Evolutionary conservation across 2,113 vertebrate genomes (phyloP), one percentile per base, ranked within the genome.

Genomic region (Notarius quadriscutis): DNA sequence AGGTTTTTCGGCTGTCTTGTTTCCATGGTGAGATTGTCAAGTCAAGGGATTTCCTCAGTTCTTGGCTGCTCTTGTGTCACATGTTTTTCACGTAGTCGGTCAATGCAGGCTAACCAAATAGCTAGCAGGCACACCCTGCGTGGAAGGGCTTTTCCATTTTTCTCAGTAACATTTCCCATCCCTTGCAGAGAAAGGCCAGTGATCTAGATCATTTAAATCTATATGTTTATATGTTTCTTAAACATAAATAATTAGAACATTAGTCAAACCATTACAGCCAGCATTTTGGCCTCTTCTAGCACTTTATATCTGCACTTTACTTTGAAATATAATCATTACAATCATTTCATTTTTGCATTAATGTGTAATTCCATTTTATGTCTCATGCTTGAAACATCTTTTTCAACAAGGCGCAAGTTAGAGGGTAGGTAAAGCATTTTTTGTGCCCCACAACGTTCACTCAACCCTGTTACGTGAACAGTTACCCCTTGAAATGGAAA

Each of bases 81-180:
- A 53, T 48, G 60, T 84, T 84, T 83, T 87, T 71, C 48, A 20
- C 34, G 60, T 34, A 27, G 34, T n/a, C 71, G 2, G 57, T 81
- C 83, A 50, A 53, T 15, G 34, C 18, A 65, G 58, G 72, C 81
- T 82, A 86, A 77, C 78, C 79, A 83, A 87, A 82, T 83, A 82
- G 58, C 69, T 30, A 81, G 27, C 48, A 17, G 67, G 30, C 86
- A 84, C 82, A 53, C 83, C 69, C 53, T 74, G 85, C 55, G 1
- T 62, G 65, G 34, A 75, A 53, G 57, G 20, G 48, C 80, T 30
- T 74, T 87, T 87, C 55, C 81, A 41, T 41, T 41, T 41, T 41
- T 87, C 60, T 67, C 22, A 48, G 34, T 53, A 85, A 2, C 4
- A 34, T 80, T 53, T 34, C 25, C 48, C 17, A 55, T 55, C 27